A percentile compares a stretch with the other conserved stretches of the same genome.
phyloP scores from a whole-genome alignment of 2,888 invertebrate genomes.

The Drosophila putrida region DNA sequence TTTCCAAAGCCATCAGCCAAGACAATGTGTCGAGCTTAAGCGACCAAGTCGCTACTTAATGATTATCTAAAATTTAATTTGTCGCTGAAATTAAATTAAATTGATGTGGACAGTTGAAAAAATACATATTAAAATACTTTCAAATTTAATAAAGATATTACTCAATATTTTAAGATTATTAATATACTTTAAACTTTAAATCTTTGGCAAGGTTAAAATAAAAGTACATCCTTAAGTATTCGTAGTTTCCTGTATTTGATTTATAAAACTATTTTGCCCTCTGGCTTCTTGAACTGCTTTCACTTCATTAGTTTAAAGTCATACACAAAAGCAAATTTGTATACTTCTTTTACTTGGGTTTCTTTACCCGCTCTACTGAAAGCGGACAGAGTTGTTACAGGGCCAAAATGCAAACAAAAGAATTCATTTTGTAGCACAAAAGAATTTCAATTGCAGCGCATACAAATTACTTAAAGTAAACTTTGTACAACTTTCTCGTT shows the following conservation, averaged over 20 bases:
- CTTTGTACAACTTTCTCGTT: constrained; percentile 59
- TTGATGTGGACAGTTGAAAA: too few relatives aligned
- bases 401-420: constrained; percentile 67
- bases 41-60: not conserved
- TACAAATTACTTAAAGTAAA: constrained; percentile 76
- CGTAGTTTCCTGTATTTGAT: constrained; percentile 23
- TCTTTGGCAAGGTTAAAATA: not conserved
- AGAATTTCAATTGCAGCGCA: constrained; percentile 75
- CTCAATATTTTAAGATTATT: too few relatives aligned
- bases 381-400: constrained; percentile 11
- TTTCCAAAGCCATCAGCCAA: constrained; percentile 29
- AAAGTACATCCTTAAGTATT: not conserved
- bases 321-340: constrained; percentile 58
- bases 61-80: not conserved
- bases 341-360: constrained; percentile 49
- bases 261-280: constrained; percentile 10
- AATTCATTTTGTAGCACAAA: constrained; percentile 72
- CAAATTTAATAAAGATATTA: too few relatives aligned
- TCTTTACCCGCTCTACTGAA: constrained; percentile 11
- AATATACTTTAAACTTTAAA: too few relatives aligned
- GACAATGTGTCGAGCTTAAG: constrained; percentile 49
- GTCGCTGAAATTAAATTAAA: too few relatives aligned
- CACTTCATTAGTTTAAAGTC: constrained; percentile 72
- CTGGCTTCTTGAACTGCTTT: constrained; percentile 38
- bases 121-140: too few relatives aligned